Conservation (phyloP, 1,140 invertebrate species). For the Lithobius niger region DNA sequence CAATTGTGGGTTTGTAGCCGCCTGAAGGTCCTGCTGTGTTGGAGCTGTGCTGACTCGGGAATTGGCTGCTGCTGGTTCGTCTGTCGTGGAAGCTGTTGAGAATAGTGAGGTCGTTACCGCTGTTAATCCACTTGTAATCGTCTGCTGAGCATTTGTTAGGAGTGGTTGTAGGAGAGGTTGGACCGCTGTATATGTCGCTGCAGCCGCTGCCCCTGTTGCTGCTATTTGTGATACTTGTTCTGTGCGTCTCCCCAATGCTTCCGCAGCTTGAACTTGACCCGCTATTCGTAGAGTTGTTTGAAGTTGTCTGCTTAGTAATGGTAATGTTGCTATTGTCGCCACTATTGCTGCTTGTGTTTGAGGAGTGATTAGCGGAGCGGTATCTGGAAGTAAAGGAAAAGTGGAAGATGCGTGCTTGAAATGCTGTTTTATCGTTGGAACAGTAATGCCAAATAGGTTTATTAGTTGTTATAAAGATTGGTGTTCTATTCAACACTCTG, state of each 20-base stretch:
- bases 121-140: too few relatives aligned
- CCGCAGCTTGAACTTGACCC: not conserved
- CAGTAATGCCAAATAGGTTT: not conserved
- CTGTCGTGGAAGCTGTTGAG: not conserved
- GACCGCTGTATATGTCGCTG: not conserved
- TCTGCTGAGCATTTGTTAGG: not conserved
- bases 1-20: not conserved
- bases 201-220: not conserved
- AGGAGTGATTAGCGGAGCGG: not conserved
- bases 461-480: conserved; percentile 3
- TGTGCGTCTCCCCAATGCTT: not conserved
- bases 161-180: not conserved
- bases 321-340: not conserved
- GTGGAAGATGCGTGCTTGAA: not conserved
- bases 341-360: not conserved
- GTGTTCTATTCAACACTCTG: not conserved
- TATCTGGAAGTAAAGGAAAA: not conserved
- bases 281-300: not conserved
- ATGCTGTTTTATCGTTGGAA: not conserved
- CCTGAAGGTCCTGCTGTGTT: not conserved
- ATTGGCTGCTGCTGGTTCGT: not conserved
- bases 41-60: not conserved
- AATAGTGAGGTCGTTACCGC: too few relatives aligned
- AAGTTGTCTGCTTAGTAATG: not conserved
- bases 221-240: not conserved